These are phyloP conservation scores for Scaptomyza flava DNA, from an alignment of 2,888 invertebrate genomes.

Conservation along the genomic window DNA sequence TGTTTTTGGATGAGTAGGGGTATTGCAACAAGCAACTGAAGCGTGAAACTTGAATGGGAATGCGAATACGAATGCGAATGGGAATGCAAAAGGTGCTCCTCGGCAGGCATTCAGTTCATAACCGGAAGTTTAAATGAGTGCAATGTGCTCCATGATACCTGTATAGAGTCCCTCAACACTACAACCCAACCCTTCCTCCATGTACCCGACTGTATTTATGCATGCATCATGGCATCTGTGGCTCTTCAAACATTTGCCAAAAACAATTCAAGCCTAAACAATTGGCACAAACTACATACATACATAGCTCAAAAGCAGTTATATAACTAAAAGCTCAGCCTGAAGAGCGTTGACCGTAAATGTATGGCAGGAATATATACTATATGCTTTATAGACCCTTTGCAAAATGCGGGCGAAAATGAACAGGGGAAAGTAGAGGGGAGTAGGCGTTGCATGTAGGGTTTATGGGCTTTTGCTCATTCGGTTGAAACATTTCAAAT, in stretches of 20 bases:
- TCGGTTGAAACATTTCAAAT: conserved; percentile 77
- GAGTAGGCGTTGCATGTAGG: conserved; percentile 2
- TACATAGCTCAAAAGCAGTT: conserved; percentile 10
- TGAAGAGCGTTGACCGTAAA: conserved; percentile 63
- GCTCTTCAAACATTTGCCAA: conserved; percentile 69
- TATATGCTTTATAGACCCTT: conserved; percentile 39
- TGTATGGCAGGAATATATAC: conserved; percentile 46
- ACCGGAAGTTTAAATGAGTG: conserved; percentile 73
- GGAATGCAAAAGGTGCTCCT: conserved; percentile 58
- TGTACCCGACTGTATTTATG: background rate
- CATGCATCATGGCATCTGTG: conserved; percentile 22
- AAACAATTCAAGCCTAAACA: conserved; percentile 73
- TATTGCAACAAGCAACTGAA: conserved; percentile 62
- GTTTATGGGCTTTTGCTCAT: conserved; percentile 42
- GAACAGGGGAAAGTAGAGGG: background rate
- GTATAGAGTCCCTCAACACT: background rate
- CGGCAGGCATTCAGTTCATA: conserved; percentile 62
- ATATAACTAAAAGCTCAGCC: conserved; percentile 22
- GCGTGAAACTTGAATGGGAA: conserved; percentile 71
- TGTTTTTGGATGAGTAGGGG: conserved; percentile 2
- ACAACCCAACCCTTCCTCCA: too few species aligned
- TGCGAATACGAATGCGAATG: conserved; percentile 40
- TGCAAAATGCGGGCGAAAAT: conserved; percentile 55
- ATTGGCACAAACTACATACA: conserved; percentile 69
- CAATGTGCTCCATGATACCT: conserved; percentile 57